Evolutionary conservation across 2,113 vertebrate genomes (phyloP), one percentile per base, ranked within the genome.

Genomic region (Cyanocitta stelleri): DNA sequence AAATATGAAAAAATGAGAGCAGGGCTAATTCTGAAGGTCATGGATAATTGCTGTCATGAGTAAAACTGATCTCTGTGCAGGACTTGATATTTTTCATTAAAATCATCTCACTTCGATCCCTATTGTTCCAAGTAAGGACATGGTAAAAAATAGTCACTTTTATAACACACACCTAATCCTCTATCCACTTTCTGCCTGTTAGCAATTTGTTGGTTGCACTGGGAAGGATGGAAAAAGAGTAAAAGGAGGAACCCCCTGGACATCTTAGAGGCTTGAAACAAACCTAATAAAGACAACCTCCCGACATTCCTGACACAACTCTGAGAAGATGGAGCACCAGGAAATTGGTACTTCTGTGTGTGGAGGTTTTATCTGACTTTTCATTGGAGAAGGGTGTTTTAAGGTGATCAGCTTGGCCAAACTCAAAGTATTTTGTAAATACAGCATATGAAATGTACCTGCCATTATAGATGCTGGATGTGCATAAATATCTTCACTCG

Each of bases 301-400:
- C 39, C 1, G 0, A 23, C 0, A 1, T 37, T 73, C 26, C 41
- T 73, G 33, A 20, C 24, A 54, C 13, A 54, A 7, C 6, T 32
- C 27, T 32, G 14, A 48, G 30, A 66, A 71, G 29, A 68, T 6
- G 9, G 6, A 86, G 2, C 11, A 74, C 12, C 6, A 30, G 3
- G 33, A 58, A 64, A 54, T 5, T 32, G 4, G 6, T 21, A 29
- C 15, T 44, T 69, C 27, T 39, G 5, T 30, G 27, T 10, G 30
- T 10, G 16, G 12, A 79, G 3, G 4, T 24, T 76, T 82, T 22
- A 6, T 43, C 21, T 56, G 17, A 6, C 5, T 76, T 86, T 83
- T 80, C 22, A 37, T 52, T 68, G 49, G 20, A 58, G 55, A 74
- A 48, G 1, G 21, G 1, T 4, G 19, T 59, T 51, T 52, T 52